A percentile compares a stretch with the other conserved stretches of the same genome.
These are phyloP conservation scores for Aix galericulata DNA, from an alignment of 2,113 vertebrate species.

Conservation along the genomic window DNA sequence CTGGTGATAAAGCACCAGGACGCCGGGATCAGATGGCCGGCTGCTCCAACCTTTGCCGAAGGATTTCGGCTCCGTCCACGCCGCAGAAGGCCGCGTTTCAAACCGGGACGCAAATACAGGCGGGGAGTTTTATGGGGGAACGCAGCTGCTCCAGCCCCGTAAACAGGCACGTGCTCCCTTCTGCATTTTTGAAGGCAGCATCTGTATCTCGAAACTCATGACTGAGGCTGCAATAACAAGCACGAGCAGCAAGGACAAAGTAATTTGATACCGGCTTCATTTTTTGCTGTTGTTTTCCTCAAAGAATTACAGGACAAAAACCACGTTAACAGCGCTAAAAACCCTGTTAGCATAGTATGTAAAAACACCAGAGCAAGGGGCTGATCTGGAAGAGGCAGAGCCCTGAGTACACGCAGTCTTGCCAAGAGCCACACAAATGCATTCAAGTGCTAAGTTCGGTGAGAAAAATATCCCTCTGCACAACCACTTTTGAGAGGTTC, in stretches of 20 bases:
- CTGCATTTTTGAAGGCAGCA: not conserved
- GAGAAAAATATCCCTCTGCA: constrained; percentile 20
- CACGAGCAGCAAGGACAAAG: not conserved
- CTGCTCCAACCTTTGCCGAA: not conserved
- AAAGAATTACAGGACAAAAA: not conserved
- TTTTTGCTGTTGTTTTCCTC: not conserved
- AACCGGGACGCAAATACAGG: accelerated
- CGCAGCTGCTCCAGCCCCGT: not conserved
- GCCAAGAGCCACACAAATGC: constrained; percentile 59
- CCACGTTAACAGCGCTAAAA: not conserved
- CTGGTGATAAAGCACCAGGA: constrained; percentile 25
- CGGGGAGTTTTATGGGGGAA: not conserved
- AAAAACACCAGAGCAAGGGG: not conserved
- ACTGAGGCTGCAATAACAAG: constrained; percentile 17
- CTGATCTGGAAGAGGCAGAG: constrained; percentile 19
- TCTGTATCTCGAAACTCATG: constrained; percentile 8
- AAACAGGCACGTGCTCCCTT: constrained; percentile 32
- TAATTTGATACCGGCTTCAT: not conserved
- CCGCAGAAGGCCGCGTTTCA: not conserved
- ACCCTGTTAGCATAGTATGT: not conserved
- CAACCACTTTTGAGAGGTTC: constrained; percentile 18
- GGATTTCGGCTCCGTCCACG: not conserved
- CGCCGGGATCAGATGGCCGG: constrained; percentile 21
- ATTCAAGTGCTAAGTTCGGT: constrained; percentile 32
- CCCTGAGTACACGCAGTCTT: constrained; percentile 52